Conservation (phyloP, 2,888 invertebrate species). For the Panopea generosa region DNA sequence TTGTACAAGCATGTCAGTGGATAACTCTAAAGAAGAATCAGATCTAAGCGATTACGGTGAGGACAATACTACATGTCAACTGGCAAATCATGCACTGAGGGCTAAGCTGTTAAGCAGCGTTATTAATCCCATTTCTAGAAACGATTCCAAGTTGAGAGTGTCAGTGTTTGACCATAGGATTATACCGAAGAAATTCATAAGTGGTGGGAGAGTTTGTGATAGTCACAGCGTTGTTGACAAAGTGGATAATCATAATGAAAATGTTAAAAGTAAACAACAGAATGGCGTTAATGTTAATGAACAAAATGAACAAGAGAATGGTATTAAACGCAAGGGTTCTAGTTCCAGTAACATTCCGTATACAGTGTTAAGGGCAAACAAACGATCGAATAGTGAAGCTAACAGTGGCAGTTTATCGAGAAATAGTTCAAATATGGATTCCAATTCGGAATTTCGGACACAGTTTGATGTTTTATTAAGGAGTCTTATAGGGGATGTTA, state of each 20-base stretch:
- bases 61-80: constrained; percentile 54
- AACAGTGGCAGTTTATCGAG: constrained; percentile 7
- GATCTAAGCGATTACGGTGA: constrained; percentile 55
- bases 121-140: constrained; percentile 46
- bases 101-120: constrained; percentile 54
- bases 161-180: constrained; percentile 64
- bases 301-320: constrained; percentile 28
- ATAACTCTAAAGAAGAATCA: constrained; percentile 54
- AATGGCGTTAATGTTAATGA: constrained; percentile 18
- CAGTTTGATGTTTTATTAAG: constrained; percentile 56
- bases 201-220: constrained; percentile 24
- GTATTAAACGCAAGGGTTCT: constrained; percentile 28
- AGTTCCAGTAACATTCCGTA: constrained; percentile 27
- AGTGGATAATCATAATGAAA: constrained; percentile 25
- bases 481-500: constrained; percentile 57
- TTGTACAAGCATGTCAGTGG: constrained; percentile 47
- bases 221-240: constrained; percentile 25
- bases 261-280: constrained; percentile 16
- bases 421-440: constrained; percentile 27
- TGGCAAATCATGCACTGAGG: constrained; percentile 55
- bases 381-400: constrained; percentile 37
- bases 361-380: constrained; percentile 38
- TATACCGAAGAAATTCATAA: constrained; percentile 59
- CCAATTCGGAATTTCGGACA: constrained; percentile 46
- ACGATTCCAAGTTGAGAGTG: constrained; percentile 58